Evolutionary conservation across 2,888 invertebrate species (phyloP).

Genomic region (Nomada flava): DNA sequence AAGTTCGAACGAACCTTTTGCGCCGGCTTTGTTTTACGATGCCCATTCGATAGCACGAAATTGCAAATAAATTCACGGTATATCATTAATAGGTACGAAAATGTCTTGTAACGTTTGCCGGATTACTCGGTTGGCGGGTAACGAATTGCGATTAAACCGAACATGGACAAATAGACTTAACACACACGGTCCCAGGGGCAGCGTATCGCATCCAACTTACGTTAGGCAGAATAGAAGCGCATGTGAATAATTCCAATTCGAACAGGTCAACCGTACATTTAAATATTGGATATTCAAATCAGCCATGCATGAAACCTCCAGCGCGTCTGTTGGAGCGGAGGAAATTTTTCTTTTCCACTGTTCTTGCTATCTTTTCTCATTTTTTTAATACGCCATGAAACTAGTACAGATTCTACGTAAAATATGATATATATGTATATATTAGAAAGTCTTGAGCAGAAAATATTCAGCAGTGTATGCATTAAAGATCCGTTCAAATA

Average conservation of each 20-base stretch:
- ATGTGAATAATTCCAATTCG: conserved; percentile 52
- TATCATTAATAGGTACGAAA: conserved; percentile 16
- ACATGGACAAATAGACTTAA: conserved; percentile 48
- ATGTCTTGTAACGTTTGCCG: conserved; percentile 22
- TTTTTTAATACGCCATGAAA: background rate
- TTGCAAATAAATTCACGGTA: conserved; percentile 26
- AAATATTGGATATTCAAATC: conserved; percentile 55
- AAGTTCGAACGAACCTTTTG: background rate
- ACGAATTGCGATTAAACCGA: conserved; percentile 47
- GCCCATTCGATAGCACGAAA: conserved; percentile 3
- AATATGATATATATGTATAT: background rate
- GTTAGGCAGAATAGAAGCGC: conserved; percentile 29
- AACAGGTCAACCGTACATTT: conserved; percentile 51
- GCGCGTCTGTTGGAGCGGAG: background rate
- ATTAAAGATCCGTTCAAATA: too few species aligned
- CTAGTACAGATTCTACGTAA: background rate
- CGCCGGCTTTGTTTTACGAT: background rate
- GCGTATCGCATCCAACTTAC: conserved; percentile 45
- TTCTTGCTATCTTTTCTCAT: background rate
- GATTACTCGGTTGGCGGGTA: conserved; percentile 10
- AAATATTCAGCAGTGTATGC: background rate
- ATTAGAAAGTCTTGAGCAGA: background rate
- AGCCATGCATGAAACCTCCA: conserved; percentile 24
- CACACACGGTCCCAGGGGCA: conserved; percentile 16
- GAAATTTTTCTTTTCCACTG: background rate